phyloP scores from a whole-genome alignment of 2,113 vertebrate species.

The Leptodactylus fuscus region DNA sequence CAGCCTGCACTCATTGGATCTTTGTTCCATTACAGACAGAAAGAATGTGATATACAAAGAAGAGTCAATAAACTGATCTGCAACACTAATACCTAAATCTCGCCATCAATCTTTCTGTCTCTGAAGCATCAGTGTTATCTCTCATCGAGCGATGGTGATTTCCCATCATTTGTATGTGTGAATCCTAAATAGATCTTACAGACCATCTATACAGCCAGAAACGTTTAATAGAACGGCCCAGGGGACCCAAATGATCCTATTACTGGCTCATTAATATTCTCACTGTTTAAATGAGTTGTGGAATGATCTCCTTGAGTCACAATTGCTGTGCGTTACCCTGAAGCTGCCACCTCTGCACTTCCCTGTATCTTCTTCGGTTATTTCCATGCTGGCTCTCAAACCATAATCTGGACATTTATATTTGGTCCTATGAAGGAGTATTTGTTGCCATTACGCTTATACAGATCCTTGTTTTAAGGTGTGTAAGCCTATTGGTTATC shows the following conservation, averaged over 20 bases:
- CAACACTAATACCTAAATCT: not conserved
- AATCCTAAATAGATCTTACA: constrained; percentile 37
- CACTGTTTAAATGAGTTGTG: constrained; percentile 32
- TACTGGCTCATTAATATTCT: constrained; percentile 52
- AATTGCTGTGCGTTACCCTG: not conserved
- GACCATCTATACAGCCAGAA: not conserved
- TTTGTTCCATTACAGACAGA: constrained; percentile 17
- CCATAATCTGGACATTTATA: not conserved
- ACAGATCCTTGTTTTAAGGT: not conserved
- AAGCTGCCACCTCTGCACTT: not conserved
- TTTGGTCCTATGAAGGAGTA: too few relatives aligned
- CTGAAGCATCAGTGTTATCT: not conserved
- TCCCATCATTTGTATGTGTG: constrained; percentile 2
- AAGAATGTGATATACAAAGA: constrained; percentile 6
- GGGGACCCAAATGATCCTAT: constrained; percentile 49
- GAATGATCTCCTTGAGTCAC: not conserved
- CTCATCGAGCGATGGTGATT: not conserved
- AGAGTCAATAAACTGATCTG: constrained; percentile 1
- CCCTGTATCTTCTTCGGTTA: not conserved
- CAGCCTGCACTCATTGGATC: constrained; percentile 15
- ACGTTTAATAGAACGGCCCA: constrained; percentile 30
- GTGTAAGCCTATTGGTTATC: not conserved
- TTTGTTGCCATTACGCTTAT: not conserved
- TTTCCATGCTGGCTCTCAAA: not conserved
- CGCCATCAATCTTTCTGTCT: not conserved